Conservation (phyloP, 2,888 invertebrate species). For the Aphelenchoides bicaudatus region DNA sequence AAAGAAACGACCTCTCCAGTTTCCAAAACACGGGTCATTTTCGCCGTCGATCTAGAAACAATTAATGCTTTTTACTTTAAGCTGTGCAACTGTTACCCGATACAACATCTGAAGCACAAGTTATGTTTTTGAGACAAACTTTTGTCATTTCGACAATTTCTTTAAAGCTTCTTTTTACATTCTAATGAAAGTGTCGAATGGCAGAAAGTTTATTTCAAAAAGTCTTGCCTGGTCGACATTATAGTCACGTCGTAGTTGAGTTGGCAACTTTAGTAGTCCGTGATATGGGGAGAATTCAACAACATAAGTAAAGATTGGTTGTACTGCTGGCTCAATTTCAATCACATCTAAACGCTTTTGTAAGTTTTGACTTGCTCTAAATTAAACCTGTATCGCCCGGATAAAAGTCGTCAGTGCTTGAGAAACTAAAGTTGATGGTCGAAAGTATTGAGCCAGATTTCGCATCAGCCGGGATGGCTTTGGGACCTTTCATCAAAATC, state of each 20-base stretch:
- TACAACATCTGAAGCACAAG: slow-evolving; percentile 78
- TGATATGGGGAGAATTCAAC: slow-evolving; percentile 96
- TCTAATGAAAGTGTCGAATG: too few relatives aligned
- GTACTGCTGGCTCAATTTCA: slow-evolving; percentile 13
- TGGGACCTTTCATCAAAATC: slow-evolving; percentile 41
- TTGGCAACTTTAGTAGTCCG: slow-evolving; percentile 85
- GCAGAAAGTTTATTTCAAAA: too few relatives aligned
- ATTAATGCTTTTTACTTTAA: slow-evolving; percentile 61
- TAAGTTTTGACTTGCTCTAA: too few relatives aligned
- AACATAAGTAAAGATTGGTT: slow-evolving; percentile 64
- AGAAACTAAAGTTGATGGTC: slow-evolving; percentile 1
- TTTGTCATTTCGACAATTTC: too few relatives aligned
- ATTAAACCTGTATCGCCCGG: not conserved
- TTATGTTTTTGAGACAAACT: too few relatives aligned
- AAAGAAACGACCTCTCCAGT: slow-evolving; percentile 80
- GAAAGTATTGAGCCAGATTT: not conserved
- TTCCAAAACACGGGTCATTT: slow-evolving; percentile 87
- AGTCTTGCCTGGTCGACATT: slow-evolving; percentile 23
- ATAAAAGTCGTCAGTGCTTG: not conserved
- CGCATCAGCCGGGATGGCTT: slow-evolving; percentile 36
- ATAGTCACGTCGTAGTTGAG: slow-evolving; percentile 73
- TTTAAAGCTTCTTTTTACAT: too few relatives aligned
- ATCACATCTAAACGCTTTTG: slow-evolving; percentile 6
- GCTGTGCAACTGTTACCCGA: slow-evolving; percentile 67
- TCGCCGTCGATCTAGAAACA: slow-evolving; percentile 70